These are phyloP conservation scores for Ericerus pela DNA, from an alignment of 1,140 invertebrate species.

Conservation along the genomic window DNA sequence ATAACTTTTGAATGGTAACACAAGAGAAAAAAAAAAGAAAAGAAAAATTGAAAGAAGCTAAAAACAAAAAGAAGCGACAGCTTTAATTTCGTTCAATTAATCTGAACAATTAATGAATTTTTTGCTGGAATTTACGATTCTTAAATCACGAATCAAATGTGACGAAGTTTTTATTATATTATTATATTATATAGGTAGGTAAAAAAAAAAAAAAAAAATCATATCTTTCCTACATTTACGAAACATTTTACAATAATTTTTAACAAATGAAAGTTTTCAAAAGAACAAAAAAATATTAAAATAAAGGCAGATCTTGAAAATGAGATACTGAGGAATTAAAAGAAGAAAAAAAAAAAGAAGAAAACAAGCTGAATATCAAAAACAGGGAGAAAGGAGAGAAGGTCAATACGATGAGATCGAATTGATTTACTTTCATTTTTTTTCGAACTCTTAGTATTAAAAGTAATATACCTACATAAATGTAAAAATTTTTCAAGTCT, in stretches of 20 bases:
- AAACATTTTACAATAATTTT: not conserved
- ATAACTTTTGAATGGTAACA: conserved; percentile 9
- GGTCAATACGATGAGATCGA: conserved; percentile 15
- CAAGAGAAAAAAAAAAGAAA: not conserved
- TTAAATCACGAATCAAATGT: not conserved
- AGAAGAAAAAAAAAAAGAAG: conserved; percentile 3
- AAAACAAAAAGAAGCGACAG: too few relatives aligned
- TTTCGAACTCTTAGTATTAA: conserved; percentile 1
- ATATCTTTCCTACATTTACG: not conserved
- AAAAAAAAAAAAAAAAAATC: not conserved
- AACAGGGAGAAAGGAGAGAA: conserved; percentile 14
- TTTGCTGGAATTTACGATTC: not conserved
- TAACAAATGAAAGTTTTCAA: conserved; percentile 3
- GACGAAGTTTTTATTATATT: not conserved
- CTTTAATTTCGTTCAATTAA: not conserved
- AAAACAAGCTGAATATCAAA: conserved; percentile 13
- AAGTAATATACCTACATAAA: conserved; percentile 10
- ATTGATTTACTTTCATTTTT: conserved; percentile 8
- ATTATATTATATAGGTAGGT: not conserved
- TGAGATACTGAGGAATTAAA: not conserved
- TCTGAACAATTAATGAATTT: not conserved
- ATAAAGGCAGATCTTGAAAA: not conserved
- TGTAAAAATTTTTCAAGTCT: not conserved
- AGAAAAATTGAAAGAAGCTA: not conserved
- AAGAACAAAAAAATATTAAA: not conserved